phyloP scores from a whole-genome alignment of 2,113 vertebrate genomes.

The Genyomyrus donnyi region DNA sequence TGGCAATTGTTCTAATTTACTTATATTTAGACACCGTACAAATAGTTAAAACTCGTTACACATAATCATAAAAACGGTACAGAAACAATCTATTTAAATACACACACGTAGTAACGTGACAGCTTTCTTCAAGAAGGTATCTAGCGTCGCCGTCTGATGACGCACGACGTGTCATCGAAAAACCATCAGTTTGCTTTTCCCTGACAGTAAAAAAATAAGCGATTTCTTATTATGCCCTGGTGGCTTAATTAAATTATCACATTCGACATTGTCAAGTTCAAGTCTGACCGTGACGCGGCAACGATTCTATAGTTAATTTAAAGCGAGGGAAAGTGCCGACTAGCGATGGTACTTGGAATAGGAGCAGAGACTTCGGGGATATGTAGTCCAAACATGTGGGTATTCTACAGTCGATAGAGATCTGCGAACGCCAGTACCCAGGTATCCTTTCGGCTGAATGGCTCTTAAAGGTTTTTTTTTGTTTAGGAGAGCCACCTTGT shows the following conservation, averaged over 20 bases:
- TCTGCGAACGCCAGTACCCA: constrained; percentile 23
- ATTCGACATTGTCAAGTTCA: not conserved
- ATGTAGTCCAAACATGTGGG: constrained; percentile 7
- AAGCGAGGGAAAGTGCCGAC: not conserved
- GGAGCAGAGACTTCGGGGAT: constrained; percentile 17
- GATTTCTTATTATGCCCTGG: not conserved
- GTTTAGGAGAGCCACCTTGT: constrained; percentile 32
- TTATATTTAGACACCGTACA: not conserved
- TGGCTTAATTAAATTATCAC: not conserved
- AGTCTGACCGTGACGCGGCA: too few species aligned
- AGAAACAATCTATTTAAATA: not conserved
- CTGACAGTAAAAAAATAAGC: not conserved
- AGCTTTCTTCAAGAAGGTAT: not conserved
- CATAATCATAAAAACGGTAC: not conserved
- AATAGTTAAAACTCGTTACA: not conserved
- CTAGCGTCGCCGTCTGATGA: constrained; percentile 31
- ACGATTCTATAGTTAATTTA: not conserved
- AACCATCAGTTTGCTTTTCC: not conserved
- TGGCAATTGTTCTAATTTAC: not conserved
- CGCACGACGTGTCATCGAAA: constrained; percentile 4
- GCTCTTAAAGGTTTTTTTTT: constrained; percentile 23
- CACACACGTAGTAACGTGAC: not conserved
- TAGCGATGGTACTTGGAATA: not conserved
- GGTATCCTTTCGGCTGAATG: not conserved
- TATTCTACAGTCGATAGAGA: not conserved